Base-by-base conservation (phyloP, 2,888 invertebrate species). In the Rhopalosiphum nymphaeae region DNA sequence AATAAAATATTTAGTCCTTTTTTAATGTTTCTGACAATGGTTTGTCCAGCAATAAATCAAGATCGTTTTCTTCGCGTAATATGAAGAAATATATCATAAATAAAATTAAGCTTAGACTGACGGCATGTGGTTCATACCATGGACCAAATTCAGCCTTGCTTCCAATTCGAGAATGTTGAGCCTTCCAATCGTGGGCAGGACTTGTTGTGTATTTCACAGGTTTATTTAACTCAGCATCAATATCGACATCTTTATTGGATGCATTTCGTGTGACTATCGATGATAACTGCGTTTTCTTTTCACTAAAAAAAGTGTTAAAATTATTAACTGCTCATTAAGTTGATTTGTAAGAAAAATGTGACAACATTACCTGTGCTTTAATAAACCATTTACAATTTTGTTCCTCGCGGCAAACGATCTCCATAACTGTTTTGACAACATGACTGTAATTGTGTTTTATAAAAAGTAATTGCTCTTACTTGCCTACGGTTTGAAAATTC, bases 101-200 rank as follows among this genome's bases (percentile, higher is more conserved):
- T 4, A 67, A 0, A 21, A 91, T 53, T 11, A 94, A 0, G n/a
- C 94, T 94, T 2, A 25, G 42, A 44, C 29, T 91, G 11, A 94
- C 86, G 3, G n/a, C 2, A 9, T 94, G 94, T 4, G 91, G 29
- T 86, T 94, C 94, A 25, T 94, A 94, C 94, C 94, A 94, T 29
- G 94, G 94, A 25, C 94, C 91, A 26, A 91, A 94, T 44, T 94
- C 94, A 3, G 94, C 91, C n/a, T 94, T 91, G 49, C 46, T 36
- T 9, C 94, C 94, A 7, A 91, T n/a, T 13, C 94, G 85, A 49
- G 94, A 94, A 53, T 94, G 11, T 1, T 26, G 26, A 1, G 94
- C 94, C 42, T 90, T 94, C 94, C 94, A 94, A 29, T 94, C 29
- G 21, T 86, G 3, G 1, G 94, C 94, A 0, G 90, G 61, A 85